phyloP scores from a whole-genome alignment of 2,113 vertebrate genomes.

The Amblyopsis rosae region DNA sequence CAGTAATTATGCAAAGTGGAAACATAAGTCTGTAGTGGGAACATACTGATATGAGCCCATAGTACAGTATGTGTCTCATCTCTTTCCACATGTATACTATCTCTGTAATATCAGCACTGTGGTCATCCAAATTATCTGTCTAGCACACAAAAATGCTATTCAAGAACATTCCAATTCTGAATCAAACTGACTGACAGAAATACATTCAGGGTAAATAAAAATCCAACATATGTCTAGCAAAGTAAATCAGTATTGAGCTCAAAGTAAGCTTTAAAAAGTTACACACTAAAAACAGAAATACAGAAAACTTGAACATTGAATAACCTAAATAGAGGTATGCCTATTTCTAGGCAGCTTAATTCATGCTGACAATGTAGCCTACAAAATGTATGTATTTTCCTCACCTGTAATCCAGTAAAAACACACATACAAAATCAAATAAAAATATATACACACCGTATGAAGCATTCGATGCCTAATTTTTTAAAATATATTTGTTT shows the following conservation, averaged over 20 bases:
- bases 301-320: neutral
- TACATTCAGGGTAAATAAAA: conserved; percentile 8
- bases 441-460: neutral
- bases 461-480: neutral
- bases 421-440: too few species aligned
- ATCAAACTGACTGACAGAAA: conserved; percentile 4
- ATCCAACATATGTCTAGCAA: conserved; percentile 17
- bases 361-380: neutral
- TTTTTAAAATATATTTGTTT: neutral
- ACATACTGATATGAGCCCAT: too few species aligned
- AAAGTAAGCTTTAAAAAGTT: conserved; percentile 18
- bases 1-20: too few species aligned
- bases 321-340: too few species aligned
- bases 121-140: neutral
- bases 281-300: conserved; percentile 16
- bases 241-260: conserved; percentile 31
- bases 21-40: too few species aligned
- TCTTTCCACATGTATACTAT: too few species aligned
- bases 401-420: neutral
- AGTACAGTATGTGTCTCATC: too few species aligned
- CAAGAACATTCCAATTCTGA: too few species aligned
- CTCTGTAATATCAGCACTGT: too few species aligned
- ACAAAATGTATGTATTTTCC: neutral
- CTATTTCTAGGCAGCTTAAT: neutral
- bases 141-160: too few species aligned